Evolutionary conservation across 2,888 invertebrate species (phyloP), one percentile per base, ranked within the genome.

Genomic region (Drosophila emarginata): DNA sequence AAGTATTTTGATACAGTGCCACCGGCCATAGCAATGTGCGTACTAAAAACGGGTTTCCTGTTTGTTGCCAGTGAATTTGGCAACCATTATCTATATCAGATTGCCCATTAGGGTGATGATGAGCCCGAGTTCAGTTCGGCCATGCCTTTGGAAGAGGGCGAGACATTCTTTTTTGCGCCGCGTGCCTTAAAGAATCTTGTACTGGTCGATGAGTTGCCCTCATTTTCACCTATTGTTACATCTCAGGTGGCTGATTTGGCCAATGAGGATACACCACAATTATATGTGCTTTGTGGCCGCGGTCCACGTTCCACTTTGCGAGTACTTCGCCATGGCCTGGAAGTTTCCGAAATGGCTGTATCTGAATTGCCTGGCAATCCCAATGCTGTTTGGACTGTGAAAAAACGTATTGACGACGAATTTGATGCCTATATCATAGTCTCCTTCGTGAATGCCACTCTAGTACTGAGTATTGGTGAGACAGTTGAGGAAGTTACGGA

Each of bases 401-500:
- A 98, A 90, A 94, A 96, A 88, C 95, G 98, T 91, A 95, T 97
- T 90, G 99, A 99, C 93, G 99, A 81, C 67, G 80, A 88, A 91
- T 99, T 94, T 94, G 99, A 99, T 94, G 97, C 99, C 61, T 99
- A 99, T 94, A 99, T 99, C 94, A 98, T 99, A 92, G 99, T 99
- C 88, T 99, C 99, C 59, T 99, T 99, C 95, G 97, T 98, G 76
- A 94, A 94, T 87, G 99, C 99, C 82, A 99, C 99, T 14, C 94
- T 99, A 89, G 99, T 99, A 77, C 94, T 99, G 89, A 98, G 98
- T 86, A 99, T 99, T 91, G 99, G 99, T 80, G 99, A 99, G 92
- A 99, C 99, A 12, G 99, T 99, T n/a, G 99, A 99, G 92, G 99
- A 99, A 95, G 99, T 99, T 23, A 98, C 99, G 0, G 99, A 99